A percentile compares a stretch with the other conserved stretches of the same genome.
Evolutionary conservation across 2,888 invertebrate species (phyloP).

Genomic region (Tetramorium bicarinatum): DNA sequence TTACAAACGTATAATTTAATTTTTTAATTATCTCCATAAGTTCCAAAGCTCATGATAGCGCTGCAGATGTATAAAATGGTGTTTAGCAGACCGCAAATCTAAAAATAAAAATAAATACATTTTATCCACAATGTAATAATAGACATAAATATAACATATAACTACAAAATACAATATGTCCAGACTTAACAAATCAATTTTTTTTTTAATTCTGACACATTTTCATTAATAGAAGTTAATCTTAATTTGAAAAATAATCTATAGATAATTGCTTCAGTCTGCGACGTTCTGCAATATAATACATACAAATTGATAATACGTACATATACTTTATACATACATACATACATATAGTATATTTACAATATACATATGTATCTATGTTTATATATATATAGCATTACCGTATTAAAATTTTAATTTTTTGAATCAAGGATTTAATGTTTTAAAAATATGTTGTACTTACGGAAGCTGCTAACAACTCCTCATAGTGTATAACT

Average conservation of each 20-base stretch:
- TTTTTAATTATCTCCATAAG: conserved; percentile 10
- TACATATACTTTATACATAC: not conserved
- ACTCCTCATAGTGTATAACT: too few relatives aligned
- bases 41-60: not conserved
- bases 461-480: conserved; percentile 19
- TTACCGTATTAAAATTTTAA: not conserved
- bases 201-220: not conserved
- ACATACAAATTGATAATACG: not conserved
- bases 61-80: not conserved
- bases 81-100: conserved; percentile 15
- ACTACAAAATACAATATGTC: not conserved
- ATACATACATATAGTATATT: not conserved
- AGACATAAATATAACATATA: not conserved
- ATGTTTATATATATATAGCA: not conserved
- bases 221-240: not conserved
- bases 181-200: not conserved
- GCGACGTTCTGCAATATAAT: not conserved
- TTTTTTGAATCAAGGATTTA: not conserved
- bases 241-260: not conserved
- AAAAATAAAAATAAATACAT: conserved; percentile 31
- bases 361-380: not conserved
- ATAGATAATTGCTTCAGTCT: not conserved
- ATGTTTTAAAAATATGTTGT: not conserved
- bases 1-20: not conserved
- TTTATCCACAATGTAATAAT: not conserved